Evolutionary conservation across 2,797 vertebrate genomes (phyloP).

Genomic region (Emydoidea blandingii): DNA sequence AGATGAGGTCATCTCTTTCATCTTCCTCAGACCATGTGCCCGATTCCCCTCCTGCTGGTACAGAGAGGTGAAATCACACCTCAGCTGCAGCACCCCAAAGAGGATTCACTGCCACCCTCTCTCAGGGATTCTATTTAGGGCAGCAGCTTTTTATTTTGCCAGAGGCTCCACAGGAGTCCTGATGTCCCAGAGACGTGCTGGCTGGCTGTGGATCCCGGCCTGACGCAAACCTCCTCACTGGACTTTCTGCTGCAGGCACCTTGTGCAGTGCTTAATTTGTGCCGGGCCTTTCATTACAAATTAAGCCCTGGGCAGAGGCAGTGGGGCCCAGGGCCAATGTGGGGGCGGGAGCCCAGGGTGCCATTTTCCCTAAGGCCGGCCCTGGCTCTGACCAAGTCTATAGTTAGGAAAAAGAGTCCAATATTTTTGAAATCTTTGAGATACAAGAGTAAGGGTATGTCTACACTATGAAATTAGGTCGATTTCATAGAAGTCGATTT

Average conservation of each 20-base stretch:
- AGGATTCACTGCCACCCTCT: neutral
- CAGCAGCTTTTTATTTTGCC: neutral
- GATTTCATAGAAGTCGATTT: no score
- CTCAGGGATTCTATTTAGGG: neutral
- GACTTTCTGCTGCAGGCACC: neutral
- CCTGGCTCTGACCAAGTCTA: no score
- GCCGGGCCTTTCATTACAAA: no score
- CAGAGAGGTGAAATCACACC: neutral
- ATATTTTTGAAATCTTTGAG: no score
- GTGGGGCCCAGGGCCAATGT: no score
- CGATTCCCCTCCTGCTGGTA: neutral
- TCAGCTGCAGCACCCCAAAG: no score
- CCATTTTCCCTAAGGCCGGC: no score
- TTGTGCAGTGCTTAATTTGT: neutral
- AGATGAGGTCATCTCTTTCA: neutral
- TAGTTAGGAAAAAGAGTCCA: no score
- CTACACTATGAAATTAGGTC: no score
- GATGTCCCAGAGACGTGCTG: fast-evolving
- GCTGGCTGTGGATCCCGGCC: neutral
- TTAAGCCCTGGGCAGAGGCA: no score
- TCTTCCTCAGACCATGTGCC: neutral
- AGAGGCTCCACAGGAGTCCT: fast-evolving
- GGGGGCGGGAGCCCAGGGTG: no score
- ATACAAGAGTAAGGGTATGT: no score
- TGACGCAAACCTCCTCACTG: neutral